Conservation (phyloP, 2,888 invertebrate genomes). For the Oscheius onirici region DNA sequence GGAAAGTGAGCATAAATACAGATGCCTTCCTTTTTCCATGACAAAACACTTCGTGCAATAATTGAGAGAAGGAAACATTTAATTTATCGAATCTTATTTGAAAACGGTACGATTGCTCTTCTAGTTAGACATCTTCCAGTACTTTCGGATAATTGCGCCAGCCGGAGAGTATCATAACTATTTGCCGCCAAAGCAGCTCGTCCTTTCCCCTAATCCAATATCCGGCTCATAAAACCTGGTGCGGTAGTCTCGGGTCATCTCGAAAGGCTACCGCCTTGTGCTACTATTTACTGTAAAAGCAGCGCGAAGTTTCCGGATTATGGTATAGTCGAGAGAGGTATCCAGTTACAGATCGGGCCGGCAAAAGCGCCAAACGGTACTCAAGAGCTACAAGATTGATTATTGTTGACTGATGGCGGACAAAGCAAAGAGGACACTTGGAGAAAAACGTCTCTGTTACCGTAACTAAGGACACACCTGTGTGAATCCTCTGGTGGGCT, state of each 20-base stretch:
- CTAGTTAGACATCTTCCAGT: not conserved
- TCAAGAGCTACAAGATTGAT: constrained; percentile 34
- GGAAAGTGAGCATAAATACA: too few species aligned
- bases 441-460: not conserved
- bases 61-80: too few species aligned
- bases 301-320: constrained; percentile 29
- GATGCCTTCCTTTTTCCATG: too few species aligned
- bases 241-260: constrained; percentile 29
- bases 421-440: constrained; percentile 24
- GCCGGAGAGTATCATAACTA: constrained; percentile 4
- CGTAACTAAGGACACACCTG: constrained; percentile 51
- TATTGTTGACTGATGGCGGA: constrained; percentile 28
- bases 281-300: constrained; percentile 25
- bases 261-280: constrained; percentile 23
- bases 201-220: constrained; percentile 29
- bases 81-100: too few species aligned
- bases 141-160: not conserved
- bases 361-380: constrained; percentile 32
- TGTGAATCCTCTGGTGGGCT: constrained; percentile 66
- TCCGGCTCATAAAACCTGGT: constrained; percentile 30
- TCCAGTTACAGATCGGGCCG: constrained; percentile 20
- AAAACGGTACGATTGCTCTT: not conserved
- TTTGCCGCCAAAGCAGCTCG: constrained; percentile 22
- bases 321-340: constrained; percentile 16
- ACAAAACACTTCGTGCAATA: too few species aligned